Evolutionary conservation across 2,797 vertebrate species (phyloP).

Genomic region (Gymnothorax reevesii): DNA sequence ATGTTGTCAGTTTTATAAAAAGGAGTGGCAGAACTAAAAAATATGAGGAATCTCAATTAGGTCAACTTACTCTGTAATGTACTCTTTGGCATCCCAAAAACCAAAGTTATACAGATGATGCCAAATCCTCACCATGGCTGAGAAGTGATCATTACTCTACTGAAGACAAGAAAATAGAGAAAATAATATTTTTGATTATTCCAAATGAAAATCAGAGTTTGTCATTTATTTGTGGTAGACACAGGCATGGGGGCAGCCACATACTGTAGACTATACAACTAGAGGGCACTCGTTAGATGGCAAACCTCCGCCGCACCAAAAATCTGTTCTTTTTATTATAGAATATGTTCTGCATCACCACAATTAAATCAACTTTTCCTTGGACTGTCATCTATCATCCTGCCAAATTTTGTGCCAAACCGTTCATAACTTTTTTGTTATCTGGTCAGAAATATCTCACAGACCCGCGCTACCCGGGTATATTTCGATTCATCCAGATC

Average conservation of each 20-base stretch:
- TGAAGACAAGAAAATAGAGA: neutral
- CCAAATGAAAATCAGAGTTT: neutral
- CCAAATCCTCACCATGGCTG: neutral
- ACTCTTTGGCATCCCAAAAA: neutral
- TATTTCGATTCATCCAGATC: too few relatives aligned
- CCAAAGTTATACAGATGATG: neutral
- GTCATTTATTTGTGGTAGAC: conserved; percentile 2
- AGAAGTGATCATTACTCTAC: neutral
- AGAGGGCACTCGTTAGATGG: too few relatives aligned
- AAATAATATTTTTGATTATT: neutral
- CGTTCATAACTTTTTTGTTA: too few relatives aligned
- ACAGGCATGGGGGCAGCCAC: neutral
- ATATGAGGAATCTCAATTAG: neutral
- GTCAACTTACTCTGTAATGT: conserved; percentile 3
- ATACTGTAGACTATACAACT: neutral
- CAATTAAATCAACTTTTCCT: too few relatives aligned
- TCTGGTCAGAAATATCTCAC: too few relatives aligned
- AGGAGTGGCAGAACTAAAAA: conserved; percentile 11
- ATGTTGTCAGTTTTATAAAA: neutral
- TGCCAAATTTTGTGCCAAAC: too few relatives aligned
- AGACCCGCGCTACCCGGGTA: too few relatives aligned
- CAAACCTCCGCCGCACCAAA: too few relatives aligned
- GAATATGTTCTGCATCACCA: too few relatives aligned
- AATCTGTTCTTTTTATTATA: too few relatives aligned
- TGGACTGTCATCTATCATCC: too few relatives aligned